Conservation (phyloP, 2,113 vertebrate genomes). For the Alces alces region DNA sequence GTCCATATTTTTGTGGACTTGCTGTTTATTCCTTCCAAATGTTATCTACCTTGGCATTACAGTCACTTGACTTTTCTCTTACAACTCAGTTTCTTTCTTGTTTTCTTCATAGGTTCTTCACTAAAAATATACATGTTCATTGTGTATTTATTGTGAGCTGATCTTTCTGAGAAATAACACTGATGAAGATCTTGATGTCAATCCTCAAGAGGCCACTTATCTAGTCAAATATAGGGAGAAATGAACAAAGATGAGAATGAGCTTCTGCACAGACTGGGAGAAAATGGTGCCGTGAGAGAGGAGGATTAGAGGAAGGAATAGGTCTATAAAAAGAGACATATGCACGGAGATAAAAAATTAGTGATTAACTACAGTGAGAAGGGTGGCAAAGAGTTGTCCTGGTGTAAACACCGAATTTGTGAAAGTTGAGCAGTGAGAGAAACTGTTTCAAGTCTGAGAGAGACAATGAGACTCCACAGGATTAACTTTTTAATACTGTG, state of each 20-base stretch:
- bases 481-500: not conserved
- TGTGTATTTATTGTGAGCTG: not conserved
- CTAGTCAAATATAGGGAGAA: not conserved
- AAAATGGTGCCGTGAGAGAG: fast-evolving
- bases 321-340: not conserved
- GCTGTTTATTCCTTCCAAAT: not conserved
- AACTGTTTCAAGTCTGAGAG: not conserved
- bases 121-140: not conserved
- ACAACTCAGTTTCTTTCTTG: not conserved
- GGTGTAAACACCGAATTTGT: not conserved
- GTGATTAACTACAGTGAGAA: not conserved
- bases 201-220: not conserved
- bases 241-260: not conserved
- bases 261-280: not conserved
- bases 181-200: not conserved
- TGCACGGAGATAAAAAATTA: not conserved
- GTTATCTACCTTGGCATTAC: not conserved
- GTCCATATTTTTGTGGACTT: not conserved
- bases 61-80: not conserved
- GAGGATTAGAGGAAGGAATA: not conserved
- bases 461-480: not conserved
- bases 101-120: not conserved
- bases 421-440: not conserved
- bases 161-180: not conserved
- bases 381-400: not conserved